phyloP scores from a whole-genome alignment of 2,888 invertebrate species.

The Plusia festucae region DNA sequence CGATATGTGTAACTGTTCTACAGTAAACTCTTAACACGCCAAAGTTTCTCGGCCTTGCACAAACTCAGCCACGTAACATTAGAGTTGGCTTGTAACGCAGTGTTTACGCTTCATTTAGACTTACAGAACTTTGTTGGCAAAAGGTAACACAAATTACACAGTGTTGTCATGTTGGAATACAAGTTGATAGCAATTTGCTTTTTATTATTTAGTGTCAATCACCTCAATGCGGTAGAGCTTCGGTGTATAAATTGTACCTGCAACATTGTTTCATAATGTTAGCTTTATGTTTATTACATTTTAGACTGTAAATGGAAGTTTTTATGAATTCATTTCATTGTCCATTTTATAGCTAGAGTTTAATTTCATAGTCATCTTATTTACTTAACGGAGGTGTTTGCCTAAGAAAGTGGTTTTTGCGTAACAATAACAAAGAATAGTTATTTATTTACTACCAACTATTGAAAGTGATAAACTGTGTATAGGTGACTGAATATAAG shows the following conservation, averaged over 20 bases:
- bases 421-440: no score
- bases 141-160: neutral
- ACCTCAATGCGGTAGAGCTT: neutral
- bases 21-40: constrained; percentile 4
- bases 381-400: no score
- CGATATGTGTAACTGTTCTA: neutral
- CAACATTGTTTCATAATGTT: neutral
- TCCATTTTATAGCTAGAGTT: neutral
- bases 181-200: neutral
- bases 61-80: neutral
- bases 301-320: neutral
- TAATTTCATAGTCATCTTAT: neutral
- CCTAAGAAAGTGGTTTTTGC: no score
- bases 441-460: no score
- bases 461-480: no score
- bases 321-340: neutral
- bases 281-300: neutral
- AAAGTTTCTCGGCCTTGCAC: neutral
- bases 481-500: no score
- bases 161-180: neutral
- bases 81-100: neutral
- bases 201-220: constrained; percentile 1
- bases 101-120: neutral
- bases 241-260: neutral
- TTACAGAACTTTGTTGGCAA: neutral